Evolutionary conservation across 2,888 invertebrate species (phyloP).

Genomic region (Plemyria rubiginata): DNA sequence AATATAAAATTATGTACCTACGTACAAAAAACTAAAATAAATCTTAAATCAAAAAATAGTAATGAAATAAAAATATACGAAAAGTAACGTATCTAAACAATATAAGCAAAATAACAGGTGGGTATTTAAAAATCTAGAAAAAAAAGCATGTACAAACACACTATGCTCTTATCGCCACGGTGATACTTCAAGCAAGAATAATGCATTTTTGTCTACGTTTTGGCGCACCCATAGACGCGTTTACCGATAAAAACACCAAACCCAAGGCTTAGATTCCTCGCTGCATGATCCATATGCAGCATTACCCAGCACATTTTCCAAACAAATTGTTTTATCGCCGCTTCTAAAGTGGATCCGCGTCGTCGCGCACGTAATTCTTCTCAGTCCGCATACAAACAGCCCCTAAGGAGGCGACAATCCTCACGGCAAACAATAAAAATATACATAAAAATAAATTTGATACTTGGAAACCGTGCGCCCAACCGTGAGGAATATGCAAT

Average conservation of each 20-base stretch:
- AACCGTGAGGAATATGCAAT: slow-evolving; percentile 70
- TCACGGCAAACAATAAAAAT: slow-evolving; percentile 81
- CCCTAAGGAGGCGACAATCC: slow-evolving; percentile 81
- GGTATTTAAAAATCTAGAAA: no score
- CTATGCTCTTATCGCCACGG: no score
- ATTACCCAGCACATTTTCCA: slow-evolving; percentile 71
- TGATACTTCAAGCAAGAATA: slow-evolving; percentile 57
- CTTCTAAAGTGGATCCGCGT: slow-evolving; percentile 72
- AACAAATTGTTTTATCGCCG: slow-evolving; percentile 81
- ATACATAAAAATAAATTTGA: slow-evolving; percentile 82
- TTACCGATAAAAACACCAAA: slow-evolving; percentile 60
- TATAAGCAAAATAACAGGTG: no score
- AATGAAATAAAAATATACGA: no score
- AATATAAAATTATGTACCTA: no score
- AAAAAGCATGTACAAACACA: no score
- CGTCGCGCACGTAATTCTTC: slow-evolving; percentile 76
- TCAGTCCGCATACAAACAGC: slow-evolving; percentile 81
- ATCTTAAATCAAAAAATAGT: no score
- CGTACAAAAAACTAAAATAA: no score
- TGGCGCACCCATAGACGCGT: slow-evolving; percentile 57
- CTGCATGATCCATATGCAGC: slow-evolving; percentile 58
- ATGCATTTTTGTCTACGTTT: slow-evolving; percentile 56
- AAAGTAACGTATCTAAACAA: no score
- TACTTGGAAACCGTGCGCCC: slow-evolving; percentile 66
- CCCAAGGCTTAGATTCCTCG: slow-evolving; percentile 62